A percentile compares a stretch with the other conserved stretches of the same genome.
Evolutionary conservation across 2,113 vertebrate genomes (phyloP).

Genomic region (Dryoscopus gambensis): DNA sequence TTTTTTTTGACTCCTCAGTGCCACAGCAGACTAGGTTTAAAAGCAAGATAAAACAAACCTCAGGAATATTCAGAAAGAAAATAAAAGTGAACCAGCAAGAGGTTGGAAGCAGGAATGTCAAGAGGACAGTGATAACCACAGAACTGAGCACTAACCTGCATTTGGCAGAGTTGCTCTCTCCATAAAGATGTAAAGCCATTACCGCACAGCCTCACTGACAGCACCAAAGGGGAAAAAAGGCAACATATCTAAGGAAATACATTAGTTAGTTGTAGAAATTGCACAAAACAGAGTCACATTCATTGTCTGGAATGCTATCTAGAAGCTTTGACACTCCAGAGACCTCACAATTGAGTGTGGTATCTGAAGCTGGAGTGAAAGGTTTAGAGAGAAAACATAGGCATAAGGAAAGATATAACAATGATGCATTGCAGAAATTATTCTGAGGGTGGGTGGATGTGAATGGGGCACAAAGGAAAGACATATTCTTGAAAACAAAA

Average conservation of each 20-base stretch:
- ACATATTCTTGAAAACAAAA: not conserved
- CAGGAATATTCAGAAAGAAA: not conserved
- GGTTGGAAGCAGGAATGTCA: not conserved
- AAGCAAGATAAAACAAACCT: not conserved
- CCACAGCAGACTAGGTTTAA: not conserved
- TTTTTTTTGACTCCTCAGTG: not conserved
- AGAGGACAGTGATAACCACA: not conserved
- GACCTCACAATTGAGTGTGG: not conserved
- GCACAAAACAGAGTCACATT: not conserved
- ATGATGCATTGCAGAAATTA: not conserved
- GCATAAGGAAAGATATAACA: not conserved
- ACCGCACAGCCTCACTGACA: not conserved
- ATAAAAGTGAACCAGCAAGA: not conserved
- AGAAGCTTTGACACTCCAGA: not conserved
- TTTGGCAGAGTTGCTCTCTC: not conserved
- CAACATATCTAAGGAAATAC: not conserved
- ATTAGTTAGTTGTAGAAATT: not conserved
- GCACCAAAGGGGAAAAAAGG: not conserved
- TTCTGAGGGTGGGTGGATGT: not conserved
- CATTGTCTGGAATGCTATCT: not conserved
- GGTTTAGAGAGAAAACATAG: not conserved
- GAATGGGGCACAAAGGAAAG: not conserved
- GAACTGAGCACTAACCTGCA: not conserved
- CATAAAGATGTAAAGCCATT: not conserved
- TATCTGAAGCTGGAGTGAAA: not conserved